Percentiles rank a stretch among this genome's conserved stretches.
Evolutionary conservation across 2,888 invertebrate species (phyloP).

Genomic region (Drosophila sordidula): DNA sequence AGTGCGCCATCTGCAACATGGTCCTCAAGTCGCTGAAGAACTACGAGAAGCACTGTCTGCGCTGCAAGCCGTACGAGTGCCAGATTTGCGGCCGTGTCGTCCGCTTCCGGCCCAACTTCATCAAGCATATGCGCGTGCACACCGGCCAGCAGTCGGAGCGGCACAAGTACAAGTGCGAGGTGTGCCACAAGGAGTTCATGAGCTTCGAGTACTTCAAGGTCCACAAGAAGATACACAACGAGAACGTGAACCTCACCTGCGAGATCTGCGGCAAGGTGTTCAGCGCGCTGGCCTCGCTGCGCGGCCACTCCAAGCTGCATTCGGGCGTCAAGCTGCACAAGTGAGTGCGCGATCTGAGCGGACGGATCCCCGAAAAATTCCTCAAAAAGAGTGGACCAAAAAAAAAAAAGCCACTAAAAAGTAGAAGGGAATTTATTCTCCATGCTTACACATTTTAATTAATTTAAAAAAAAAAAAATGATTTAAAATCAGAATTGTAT

Average conservation of each 20-base stretch:
- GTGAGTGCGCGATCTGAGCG: conserved; percentile 78
- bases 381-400: too few species aligned
- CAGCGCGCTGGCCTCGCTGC: conserved; percentile 84
- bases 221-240: conserved; percentile 87
- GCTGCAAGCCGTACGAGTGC: conserved; percentile 85
- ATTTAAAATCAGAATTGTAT: too few species aligned
- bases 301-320: conserved; percentile 84
- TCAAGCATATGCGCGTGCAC: conserved; percentile 85
- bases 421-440: too few species aligned
- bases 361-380: too few species aligned
- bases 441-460: too few species aligned
- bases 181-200: conserved; percentile 87
- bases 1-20: conserved; percentile 85
- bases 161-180: conserved; percentile 86
- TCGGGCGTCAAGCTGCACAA: conserved; percentile 85
- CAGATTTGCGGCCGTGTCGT: conserved; percentile 85
- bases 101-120: conserved; percentile 85
- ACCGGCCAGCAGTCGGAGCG: conserved; percentile 84
- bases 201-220: conserved; percentile 87
- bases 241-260: conserved; percentile 86
- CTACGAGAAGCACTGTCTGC: conserved; percentile 85
- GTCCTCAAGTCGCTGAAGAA: conserved; percentile 84
- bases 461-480: too few species aligned
- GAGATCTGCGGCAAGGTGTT: conserved; percentile 86
- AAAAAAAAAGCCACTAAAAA: too few species aligned